Percentiles rank a stretch among this genome's conserved stretches.
These are phyloP conservation scores for Stenodera caucasica DNA, from an alignment of 2,888 invertebrate species.

Conservation along the genomic window DNA sequence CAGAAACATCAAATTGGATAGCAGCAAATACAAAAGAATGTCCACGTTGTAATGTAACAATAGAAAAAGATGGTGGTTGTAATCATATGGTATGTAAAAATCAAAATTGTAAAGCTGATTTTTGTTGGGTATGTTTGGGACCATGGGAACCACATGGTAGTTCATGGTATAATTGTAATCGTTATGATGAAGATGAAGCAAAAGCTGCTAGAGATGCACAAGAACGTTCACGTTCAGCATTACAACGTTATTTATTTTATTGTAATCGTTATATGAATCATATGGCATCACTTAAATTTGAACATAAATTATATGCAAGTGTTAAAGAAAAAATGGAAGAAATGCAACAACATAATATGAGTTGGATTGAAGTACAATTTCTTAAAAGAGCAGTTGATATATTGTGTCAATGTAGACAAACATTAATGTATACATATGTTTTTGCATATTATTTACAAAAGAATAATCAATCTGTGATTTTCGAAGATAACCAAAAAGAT, in stretches of 20 bases:
- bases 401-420: conserved; percentile 94
- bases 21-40: conserved; percentile 99
- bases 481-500: conserved; percentile 98
- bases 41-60: conserved; percentile 96
- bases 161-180: conserved; percentile 98
- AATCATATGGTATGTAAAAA: conserved; percentile 99
- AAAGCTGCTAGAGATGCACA: conserved; percentile 96
- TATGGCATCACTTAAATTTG: conserved; percentile 97
- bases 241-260: conserved; percentile 97
- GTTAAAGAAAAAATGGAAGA: conserved; percentile 99
- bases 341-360: conserved; percentile 99
- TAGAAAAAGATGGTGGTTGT: conserved; percentile 97
- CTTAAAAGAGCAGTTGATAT: conserved; percentile 97
- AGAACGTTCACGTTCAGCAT: conserved; percentile 88
- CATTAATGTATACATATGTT: conserved; percentile 98
- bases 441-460: conserved; percentile 98
- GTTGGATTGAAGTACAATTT: conserved; percentile 99
- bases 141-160: conserved; percentile 99
- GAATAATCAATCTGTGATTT: conserved; percentile 98
- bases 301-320: conserved; percentile 93
- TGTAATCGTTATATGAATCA: conserved; percentile 99
- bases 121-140: conserved; percentile 99
- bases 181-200: conserved; percentile 94
- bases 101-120: conserved; percentile 96
- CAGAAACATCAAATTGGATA: conserved; percentile 99